A percentile compares a stretch with the other conserved stretches of the same genome.
phyloP scores from a whole-genome alignment of 2,797 vertebrate species.

The Enteromius thamalakanensis region DNA sequence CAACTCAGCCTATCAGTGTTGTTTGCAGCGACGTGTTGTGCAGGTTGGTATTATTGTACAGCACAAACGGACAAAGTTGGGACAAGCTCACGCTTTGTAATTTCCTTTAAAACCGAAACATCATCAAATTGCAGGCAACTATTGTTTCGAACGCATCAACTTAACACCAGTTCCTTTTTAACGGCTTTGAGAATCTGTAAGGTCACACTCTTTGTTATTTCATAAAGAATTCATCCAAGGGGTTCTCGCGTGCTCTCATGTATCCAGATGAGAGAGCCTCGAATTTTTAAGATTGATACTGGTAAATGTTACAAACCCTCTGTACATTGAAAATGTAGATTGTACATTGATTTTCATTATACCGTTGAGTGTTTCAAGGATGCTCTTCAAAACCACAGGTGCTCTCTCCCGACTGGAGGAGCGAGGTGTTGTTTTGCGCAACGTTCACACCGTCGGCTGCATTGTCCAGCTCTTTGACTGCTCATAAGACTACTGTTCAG shows the following conservation, averaged over 20 bases:
- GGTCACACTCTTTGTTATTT: constrained; percentile 32
- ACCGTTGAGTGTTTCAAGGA: constrained; percentile 64
- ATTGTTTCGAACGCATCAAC: constrained; percentile 50
- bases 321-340: constrained; percentile 50
- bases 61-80: constrained; percentile 77
- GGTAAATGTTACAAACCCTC: constrained; percentile 43
- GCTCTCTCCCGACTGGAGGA: constrained; percentile 47
- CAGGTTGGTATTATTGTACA: constrained; percentile 80
- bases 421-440: constrained; percentile 7
- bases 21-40: constrained; percentile 74
- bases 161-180: constrained; percentile 58
- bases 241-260: constrained; percentile 18
- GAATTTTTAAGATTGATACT: constrained; percentile 38
- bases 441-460: constrained; percentile 65
- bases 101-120: constrained; percentile 63
- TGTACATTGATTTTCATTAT: constrained; percentile 57
- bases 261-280: constrained; percentile 24
- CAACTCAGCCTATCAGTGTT: constrained; percentile 79
- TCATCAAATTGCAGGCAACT: constrained; percentile 67
- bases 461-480: constrained; percentile 66
- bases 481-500: constrained; percentile 74
- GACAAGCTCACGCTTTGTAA: constrained; percentile 70
- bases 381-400: constrained; percentile 55
- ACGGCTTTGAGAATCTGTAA: constrained; percentile 55
- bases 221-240: constrained; percentile 41